Evolutionary conservation across 2,888 invertebrate genomes (phyloP).

Genomic region (Synanthedon vespiformis): DNA sequence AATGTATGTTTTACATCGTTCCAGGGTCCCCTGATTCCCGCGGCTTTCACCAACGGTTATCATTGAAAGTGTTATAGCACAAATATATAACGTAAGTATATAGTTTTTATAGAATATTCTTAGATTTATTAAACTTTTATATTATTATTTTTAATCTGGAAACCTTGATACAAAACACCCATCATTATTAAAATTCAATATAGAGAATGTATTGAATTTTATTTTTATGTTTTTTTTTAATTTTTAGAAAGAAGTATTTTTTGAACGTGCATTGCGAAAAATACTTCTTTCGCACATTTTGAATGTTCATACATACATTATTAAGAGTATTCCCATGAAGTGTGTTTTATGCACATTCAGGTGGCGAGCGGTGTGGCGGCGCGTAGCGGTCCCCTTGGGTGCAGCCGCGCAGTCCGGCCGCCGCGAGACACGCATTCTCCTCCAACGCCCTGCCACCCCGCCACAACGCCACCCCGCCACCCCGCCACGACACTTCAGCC

Average conservation of each 20-base stretch:
- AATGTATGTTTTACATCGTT: slow-evolving; percentile 48
- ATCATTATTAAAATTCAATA: too few relatives aligned
- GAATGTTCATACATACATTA: not conserved
- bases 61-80: slow-evolving; percentile 81
- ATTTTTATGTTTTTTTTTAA: too few relatives aligned
- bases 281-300: not conserved
- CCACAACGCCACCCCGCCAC: slow-evolving; percentile 1
- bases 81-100: slow-evolving; percentile 68
- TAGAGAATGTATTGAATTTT: too few relatives aligned
- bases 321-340: not conserved
- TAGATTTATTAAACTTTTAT: too few relatives aligned
- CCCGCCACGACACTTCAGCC: slow-evolving; percentile 2
- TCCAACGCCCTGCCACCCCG: slow-evolving; percentile 6
- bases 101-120: too few relatives aligned
- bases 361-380: slow-evolving; percentile 69
- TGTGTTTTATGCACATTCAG: slow-evolving; percentile 19
- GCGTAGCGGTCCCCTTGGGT: slow-evolving; percentile 29
- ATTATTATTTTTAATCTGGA: too few relatives aligned
- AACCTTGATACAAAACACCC: too few relatives aligned
- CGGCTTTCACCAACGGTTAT: slow-evolving; percentile 98
- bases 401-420: slow-evolving; percentile 19
- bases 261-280: too few relatives aligned
- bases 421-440: slow-evolving; percentile 5
- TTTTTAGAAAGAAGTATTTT: too few relatives aligned
- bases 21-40: slow-evolving; percentile 97